Base-by-base conservation (phyloP, 2,113 vertebrate species). In the Xiphophorus hellerii region DNA sequence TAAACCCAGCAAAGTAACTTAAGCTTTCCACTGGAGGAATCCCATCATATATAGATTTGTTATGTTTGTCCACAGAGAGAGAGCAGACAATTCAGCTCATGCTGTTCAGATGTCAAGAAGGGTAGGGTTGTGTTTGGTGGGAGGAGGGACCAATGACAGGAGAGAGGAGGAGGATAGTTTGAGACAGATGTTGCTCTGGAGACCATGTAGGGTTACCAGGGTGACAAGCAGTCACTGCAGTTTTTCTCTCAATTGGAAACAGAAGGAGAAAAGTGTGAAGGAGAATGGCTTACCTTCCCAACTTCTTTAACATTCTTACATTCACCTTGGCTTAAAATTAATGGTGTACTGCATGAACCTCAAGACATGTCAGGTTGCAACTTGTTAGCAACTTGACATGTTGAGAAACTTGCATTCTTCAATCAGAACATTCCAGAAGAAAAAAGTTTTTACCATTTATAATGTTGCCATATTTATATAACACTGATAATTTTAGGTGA, bases 181-280 rank as follows among this genome's bases (percentile, higher is more conserved):
- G 84, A 90, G 67, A 76, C 73, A 85, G 84, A 88, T 90, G 90
- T 84, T 89, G 83, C 81, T 87, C 86, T 80, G 81, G 82, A 89
- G 71, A 80, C 80, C 81, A 72, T 86, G 85, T 66, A 83, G 82
- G 83, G 89, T 92, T 84, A 90, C 90, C 82, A 87, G 80, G 90
- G 88, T 85, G 87, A 92, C 83, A 78, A 87, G 82, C 92, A 84
- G 83, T 82, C 81, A 63, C 72, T 78, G 83, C 85, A 83, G 74
- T 85, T 88, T 79, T 82, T 84, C 73, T 82, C 79, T 81, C 78
- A 78, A 80, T 58, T 74, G 74, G 69, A 80, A 73, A 72, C 66
- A 44, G 58, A 73, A 67, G 74, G 42, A 48, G 37, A 79, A 58
- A 71, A 69, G 15, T 37, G 33, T 31, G n/a, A 29, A 10, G 27